Evolutionary conservation across 2,797 vertebrate genomes (phyloP).

Genomic region (Microcaecilia unicolor): DNA sequence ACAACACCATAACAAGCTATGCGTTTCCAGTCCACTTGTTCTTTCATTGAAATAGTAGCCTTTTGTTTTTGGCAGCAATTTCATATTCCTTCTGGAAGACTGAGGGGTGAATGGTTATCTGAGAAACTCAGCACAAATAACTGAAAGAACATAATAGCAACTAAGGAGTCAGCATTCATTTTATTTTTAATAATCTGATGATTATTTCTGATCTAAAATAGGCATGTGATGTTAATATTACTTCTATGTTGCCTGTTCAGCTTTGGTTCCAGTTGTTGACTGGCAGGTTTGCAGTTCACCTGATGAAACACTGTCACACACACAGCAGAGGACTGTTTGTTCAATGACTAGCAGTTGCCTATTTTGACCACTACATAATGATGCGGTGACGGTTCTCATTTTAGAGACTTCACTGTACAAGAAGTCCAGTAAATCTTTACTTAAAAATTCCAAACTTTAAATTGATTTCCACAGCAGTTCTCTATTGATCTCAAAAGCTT

Average conservation of each 20-base stretch:
- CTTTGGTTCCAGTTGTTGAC: constrained; percentile 57
- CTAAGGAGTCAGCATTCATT: constrained; percentile 53
- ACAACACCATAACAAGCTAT: constrained; percentile 55
- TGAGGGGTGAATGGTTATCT: constrained; percentile 54
- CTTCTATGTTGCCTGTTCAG: constrained; percentile 47
- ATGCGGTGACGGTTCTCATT: constrained; percentile 40
- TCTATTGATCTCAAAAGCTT: constrained; percentile 65
- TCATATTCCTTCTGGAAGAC: constrained; percentile 44
- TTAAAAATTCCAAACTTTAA: constrained; percentile 72
- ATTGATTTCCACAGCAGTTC: constrained; percentile 63
- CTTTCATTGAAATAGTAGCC: constrained; percentile 46
- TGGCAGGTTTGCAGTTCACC: constrained; percentile 49
- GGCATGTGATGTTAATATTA: constrained; percentile 42
- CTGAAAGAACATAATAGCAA: constrained; percentile 62
- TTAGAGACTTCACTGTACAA: constrained; percentile 58
- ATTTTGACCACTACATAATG: constrained; percentile 55
- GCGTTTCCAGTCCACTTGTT: constrained; percentile 59
- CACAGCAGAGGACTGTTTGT: constrained; percentile 46
- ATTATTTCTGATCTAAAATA: constrained; percentile 61
- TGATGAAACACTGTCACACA: constrained; percentile 29
- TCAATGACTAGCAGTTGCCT: constrained; percentile 44
- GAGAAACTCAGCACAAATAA: constrained; percentile 65
- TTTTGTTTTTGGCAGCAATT: constrained; percentile 53
- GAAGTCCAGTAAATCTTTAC: constrained; percentile 67
- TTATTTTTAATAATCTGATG: constrained; percentile 66